Evolutionary conservation across 2,113 vertebrate genomes (phyloP).

Genomic region (Corythornis vintsioides): DNA sequence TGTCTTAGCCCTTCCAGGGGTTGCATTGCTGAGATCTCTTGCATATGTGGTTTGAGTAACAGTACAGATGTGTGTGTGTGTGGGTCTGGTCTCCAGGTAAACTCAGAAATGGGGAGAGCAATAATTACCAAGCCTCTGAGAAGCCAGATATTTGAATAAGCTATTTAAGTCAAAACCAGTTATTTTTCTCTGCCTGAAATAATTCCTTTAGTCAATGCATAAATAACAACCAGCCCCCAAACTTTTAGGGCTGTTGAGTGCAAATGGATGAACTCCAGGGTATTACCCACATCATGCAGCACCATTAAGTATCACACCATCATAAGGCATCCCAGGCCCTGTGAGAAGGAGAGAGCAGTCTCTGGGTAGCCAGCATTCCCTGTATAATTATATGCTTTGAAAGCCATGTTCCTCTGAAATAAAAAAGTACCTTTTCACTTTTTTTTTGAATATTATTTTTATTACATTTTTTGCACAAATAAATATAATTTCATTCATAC

Average conservation of each 20-base stretch:
- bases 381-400: slow-evolving; percentile 6
- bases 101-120: background rate
- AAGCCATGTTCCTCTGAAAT: slow-evolving; percentile 42
- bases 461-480: slow-evolving; percentile 67
- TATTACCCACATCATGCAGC: background rate
- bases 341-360: background rate
- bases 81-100: background rate
- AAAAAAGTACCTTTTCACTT: slow-evolving; percentile 23
- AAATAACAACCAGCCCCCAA: slow-evolving; percentile 11
- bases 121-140: background rate
- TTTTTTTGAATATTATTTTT: background rate
- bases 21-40: background rate
- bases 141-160: background rate
- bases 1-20: background rate
- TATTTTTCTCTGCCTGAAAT: background rate
- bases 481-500: slow-evolving; percentile 65
- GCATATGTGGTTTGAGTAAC: background rate
- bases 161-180: background rate
- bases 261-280: background rate
- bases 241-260: background rate
- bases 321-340: background rate
- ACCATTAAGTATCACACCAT: background rate
- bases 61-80: accelerated
- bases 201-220: background rate
- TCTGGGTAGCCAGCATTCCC: background rate